Base-by-base conservation (phyloP, 2,113 vertebrate species). In the Vulpes ferrilata region DNA sequence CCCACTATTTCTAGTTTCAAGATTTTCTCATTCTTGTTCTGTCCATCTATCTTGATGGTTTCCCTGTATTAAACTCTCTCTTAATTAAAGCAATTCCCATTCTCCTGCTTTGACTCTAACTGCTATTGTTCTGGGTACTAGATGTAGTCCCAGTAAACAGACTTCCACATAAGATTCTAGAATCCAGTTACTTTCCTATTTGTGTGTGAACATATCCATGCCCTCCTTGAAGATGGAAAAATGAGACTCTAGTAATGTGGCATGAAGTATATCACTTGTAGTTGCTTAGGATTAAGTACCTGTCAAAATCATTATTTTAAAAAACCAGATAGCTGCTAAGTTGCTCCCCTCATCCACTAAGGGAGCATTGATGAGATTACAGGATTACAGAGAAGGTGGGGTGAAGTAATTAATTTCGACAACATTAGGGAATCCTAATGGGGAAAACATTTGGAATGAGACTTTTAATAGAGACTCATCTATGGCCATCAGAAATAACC, bases 261-360 rank as follows among this genome's bases (percentile, higher is more conserved):
- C 23, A 22, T 53, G 1, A 9, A 60, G 2, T 55, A 27, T 43
- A 25, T 53, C 57, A 69, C 12, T 59, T 53, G 11, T 55, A 2
- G 55, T 51, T 73, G 25, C 64, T 80, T 92, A 32, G 25, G 67
- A 53, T 60, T 95, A 79, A 76, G 13, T 35, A 51, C 27, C 7
- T 83, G 20, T 78, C 53, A 4, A 90, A 97, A 69, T 59, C 55
- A 92, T 57, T 73, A 82, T 90, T 95, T 93, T 87, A 76, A 27
- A 43, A 59, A 91, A 87, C 0, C 65, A 87, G 22, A 73, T 25
- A 38, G 11, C 76, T 69, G 30, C 78, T 92, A 65, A n/a, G 13
- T 79, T 79, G 57, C 20, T 71, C 62, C 7, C 51, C 5, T 71
- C 87, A 48, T 57, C 51, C 22, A 62, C 2, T 67, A 92, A 93